Base-by-base conservation (phyloP, 2,797 vertebrate species). In the Cynodonichthys magdalenae region DNA sequence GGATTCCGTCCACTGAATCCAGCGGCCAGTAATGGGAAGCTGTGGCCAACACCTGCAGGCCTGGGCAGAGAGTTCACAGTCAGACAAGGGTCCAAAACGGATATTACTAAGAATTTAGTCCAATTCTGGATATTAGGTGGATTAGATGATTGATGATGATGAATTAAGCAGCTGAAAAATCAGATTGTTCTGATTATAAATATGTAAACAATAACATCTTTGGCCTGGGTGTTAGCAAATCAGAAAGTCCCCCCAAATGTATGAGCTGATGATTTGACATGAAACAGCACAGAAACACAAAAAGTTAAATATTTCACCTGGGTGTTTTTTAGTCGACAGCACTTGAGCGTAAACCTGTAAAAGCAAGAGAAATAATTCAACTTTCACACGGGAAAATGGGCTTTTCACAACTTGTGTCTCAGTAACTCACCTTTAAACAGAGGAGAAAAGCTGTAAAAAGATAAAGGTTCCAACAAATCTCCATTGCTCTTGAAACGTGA, bases 1-100 rank as follows among this genome's bases (percentile, higher is more conserved):
- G 91, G 78, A 98, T 97, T 56, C 95, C 96, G 0, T 97, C 95
- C 91, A 97, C 96, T 0, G 81, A 89, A 81, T 95, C 96, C 75
- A 99, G 54, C 0, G 96, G 97, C 97, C 97, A 99, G 66, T 99
- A 99, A 77, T 98, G 96, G 54, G 97, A 96, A 45, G 96, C 97
- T 0, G 94, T 95, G 12, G 93, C 94, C 53, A 99, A 87, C 84
- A 99, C 94, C 75, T 92, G 87, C 84, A 98, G 95, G 55, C 97
- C 97, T 99, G 84, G 29, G 79, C 67, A 80, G 56, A 80, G 73
- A 91, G 70, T 69, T 84, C 57, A 75, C 6, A 65, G 50, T 66
- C 87, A 72, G 83, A 86, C 66, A 76, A 72, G 51, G 1, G 62
- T 80, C 64, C 71, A 79, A 24, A 64, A 67, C 36, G 46, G 66